Evolutionary conservation across 2,888 invertebrate species (phyloP), one percentile per base, ranked within the genome.

Genomic region (Drosophila kambysellisi): DNA sequence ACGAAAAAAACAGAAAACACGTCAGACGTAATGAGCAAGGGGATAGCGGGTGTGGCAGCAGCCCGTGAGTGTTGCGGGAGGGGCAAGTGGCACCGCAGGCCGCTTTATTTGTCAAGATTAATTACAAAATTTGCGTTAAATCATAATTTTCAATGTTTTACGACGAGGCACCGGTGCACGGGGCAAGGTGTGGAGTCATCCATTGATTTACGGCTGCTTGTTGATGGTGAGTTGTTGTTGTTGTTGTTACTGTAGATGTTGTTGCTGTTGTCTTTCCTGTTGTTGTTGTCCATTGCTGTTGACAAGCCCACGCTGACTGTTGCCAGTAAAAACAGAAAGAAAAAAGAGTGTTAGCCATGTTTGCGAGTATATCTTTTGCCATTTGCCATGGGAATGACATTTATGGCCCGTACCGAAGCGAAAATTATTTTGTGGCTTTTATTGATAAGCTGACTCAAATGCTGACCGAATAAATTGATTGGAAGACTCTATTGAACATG

Each of bases 81-180:
- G 50, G 39, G 32, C 33, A 39, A 39, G 41, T 25, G 39, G 46
- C 53, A 58, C 65, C 58, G 67, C 75, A 61, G 65, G 50, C 65
- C 75, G 77, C 82, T 88, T 86, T 86, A 87, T 88, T 88, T 87
- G 87, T 88, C 87, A 88, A 88, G 88, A 87, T 87, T 87, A 87
- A 87, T 87, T 87, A 87, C 82, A 81, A 83, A 86, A 86, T 88
- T 88, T 86, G 88, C 88, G 82, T 82, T 86, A 86, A 87, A 88
- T 86, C 88, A 87, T 86, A 78, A 88, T 88, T 88, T 82, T 83
- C 70, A 77, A 74, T 76, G 79, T 79, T 75, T 84, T 78, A 86
- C 70, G 77, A 77, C 67, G 48, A 74, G 37, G 32, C 20, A 25
- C 12, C 20, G 32, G 32, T 41, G 37, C 11, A 32, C 11, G 11